Conservation (phyloP, 2,888 invertebrate genomes). For the Melangyna quadrimaculata region DNA sequence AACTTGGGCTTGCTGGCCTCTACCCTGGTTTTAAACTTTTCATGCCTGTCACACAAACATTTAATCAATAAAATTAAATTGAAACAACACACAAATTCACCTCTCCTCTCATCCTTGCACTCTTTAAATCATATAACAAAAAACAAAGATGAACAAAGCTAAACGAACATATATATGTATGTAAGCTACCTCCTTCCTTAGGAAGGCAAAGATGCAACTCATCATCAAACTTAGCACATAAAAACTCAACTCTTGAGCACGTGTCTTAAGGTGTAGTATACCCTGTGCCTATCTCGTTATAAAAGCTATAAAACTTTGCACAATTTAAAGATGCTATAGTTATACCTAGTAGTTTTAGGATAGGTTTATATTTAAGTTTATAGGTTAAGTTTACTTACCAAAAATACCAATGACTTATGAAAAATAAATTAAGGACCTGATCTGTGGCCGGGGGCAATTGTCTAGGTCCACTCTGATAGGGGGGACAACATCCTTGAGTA, state of each 20-base stretch:
- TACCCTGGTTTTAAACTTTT: slow-evolving; percentile 1
- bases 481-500: slow-evolving; percentile 85
- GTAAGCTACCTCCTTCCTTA: background rate
- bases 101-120: background rate
- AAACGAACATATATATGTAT: background rate
- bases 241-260: slow-evolving; percentile 40
- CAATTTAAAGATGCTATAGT: background rate
- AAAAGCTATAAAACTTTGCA: background rate
- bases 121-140: slow-evolving; percentile 4
- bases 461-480: slow-evolving; percentile 80
- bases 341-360: background rate
- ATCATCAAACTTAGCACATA: background rate
- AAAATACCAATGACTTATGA: slow-evolving; percentile 87
- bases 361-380: slow-evolving; percentile 40
- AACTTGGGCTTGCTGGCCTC: background rate
- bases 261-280: background rate
- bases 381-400: slow-evolving; percentile 81
- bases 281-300: too few species aligned
- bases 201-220: background rate
- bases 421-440: slow-evolving; percentile 85
- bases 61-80: slow-evolving; percentile 68
- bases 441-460: slow-evolving; percentile 82
- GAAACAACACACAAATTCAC: slow-evolving; percentile 46
- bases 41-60: slow-evolving; percentile 29
- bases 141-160: slow-evolving; percentile 37